Evolutionary conservation across 2,888 invertebrate genomes (phyloP).

Genomic region (Lathronympha strigana): DNA sequence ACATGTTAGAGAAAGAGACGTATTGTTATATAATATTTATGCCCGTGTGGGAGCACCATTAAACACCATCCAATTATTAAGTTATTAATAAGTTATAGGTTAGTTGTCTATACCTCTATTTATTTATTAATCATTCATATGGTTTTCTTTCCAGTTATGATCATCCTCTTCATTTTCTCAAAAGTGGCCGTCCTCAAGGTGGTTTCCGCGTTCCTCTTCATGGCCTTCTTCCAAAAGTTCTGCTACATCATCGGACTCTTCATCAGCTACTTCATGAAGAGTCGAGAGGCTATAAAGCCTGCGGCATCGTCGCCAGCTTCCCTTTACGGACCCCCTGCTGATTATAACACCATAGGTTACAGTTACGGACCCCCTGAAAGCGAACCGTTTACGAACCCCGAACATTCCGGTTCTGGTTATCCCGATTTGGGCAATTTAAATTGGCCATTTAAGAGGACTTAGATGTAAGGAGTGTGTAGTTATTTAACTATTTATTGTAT

Average conservation of each 20-base stretch:
- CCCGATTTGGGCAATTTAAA: constrained; percentile 62
- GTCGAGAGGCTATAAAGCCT: constrained; percentile 52
- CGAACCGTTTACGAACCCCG: constrained; percentile 54
- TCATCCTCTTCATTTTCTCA: constrained; percentile 64
- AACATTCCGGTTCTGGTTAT: constrained; percentile 56
- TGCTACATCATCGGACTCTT: constrained; percentile 67
- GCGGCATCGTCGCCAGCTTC: constrained; percentile 50
- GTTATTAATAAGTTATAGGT: too few species aligned
- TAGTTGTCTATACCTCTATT: too few species aligned
- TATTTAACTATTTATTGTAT: constrained; percentile 38
- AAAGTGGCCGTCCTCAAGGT: constrained; percentile 72
- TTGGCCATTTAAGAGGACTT: constrained; percentile 67
- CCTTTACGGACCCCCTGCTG: constrained; percentile 66
- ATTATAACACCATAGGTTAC: constrained; percentile 75
- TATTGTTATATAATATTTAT: too few species aligned
- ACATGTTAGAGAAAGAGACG: too few species aligned
- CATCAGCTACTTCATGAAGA: constrained; percentile 69
- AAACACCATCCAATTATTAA: too few species aligned
- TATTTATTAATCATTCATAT: not conserved
- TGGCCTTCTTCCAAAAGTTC: constrained; percentile 75
- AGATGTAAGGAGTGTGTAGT: constrained; percentile 12
- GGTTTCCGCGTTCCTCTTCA: constrained; percentile 66
- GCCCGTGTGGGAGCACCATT: too few species aligned
- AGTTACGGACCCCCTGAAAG: constrained; percentile 71
- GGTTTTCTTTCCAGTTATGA: constrained; percentile 61